phyloP scores from a whole-genome alignment of 2,113 vertebrate genomes.

The Microcebus tavaratra region DNA sequence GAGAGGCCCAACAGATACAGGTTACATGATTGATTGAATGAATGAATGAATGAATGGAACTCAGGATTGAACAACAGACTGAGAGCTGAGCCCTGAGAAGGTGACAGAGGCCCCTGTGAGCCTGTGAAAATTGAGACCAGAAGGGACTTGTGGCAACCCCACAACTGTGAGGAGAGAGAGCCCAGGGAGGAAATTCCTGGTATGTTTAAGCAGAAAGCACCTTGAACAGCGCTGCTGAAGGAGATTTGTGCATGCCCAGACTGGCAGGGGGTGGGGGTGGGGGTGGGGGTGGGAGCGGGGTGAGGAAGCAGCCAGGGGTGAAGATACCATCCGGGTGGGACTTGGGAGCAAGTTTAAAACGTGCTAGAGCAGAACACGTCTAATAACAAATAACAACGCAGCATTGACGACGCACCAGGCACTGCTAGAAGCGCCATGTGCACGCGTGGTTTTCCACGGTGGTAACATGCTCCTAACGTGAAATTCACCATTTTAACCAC shows the following conservation, averaged over 20 bases:
- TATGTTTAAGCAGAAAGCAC: not conserved
- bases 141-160: not conserved
- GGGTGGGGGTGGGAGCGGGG: too few relatives aligned
- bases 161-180: not conserved
- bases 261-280: not conserved
- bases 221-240: too few relatives aligned
- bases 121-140: not conserved
- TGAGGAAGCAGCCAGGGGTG: not conserved
- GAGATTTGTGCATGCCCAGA: too few relatives aligned
- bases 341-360: not conserved
- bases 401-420: accelerated
- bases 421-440: accelerated
- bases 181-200: not conserved
- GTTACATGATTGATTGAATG: not conserved
- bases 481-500: not conserved
- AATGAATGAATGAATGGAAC: too few relatives aligned
- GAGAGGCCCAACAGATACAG: not conserved
- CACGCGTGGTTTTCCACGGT: not conserved
- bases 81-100: not conserved
- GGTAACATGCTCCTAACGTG: not conserved
- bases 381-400: not conserved
- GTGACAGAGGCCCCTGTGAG: not conserved
- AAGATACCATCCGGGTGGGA: too few relatives aligned
- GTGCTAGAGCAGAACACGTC: not conserved
- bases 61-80: too few relatives aligned